phyloP scores from a whole-genome alignment of 2,888 invertebrate species.

The Drosophila atroscutellata region DNA sequence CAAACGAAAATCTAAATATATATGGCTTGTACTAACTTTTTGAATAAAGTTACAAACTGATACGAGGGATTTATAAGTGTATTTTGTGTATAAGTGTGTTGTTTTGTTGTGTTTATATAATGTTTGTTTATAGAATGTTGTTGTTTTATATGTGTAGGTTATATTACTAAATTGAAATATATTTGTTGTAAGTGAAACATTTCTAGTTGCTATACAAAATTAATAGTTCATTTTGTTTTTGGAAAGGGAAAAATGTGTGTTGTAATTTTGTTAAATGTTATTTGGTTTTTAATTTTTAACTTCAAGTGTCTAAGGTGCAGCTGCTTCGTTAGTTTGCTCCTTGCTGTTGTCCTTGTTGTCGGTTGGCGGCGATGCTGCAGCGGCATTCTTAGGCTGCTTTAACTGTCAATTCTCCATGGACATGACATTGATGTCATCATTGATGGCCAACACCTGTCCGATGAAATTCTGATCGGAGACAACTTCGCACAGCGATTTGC shows the following conservation, averaged over 20 bases:
- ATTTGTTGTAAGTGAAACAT: conserved; percentile 38
- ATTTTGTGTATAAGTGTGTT: conserved; percentile 26
- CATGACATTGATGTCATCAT: conserved; percentile 91
- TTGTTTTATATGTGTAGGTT: conserved; percentile 37
- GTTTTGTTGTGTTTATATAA: conserved; percentile 36
- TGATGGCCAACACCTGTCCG: conserved; percentile 91
- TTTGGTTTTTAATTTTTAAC: conserved; percentile 27
- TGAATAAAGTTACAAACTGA: conserved; percentile 52
- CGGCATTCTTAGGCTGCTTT: conserved; percentile 80
- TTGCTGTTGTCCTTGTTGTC: conserved; percentile 11
- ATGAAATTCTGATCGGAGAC: conserved; percentile 90
- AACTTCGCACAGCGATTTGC: conserved; percentile 89
- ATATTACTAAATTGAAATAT: conserved; percentile 64
- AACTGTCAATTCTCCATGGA: conserved; percentile 89
- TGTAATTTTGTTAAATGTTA: conserved; percentile 3
- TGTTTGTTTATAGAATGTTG: conserved; percentile 19
- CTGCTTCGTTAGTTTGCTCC: conserved; percentile 47
- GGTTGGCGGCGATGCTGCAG: conserved; percentile 27
- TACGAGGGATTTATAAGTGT: conserved; percentile 48
- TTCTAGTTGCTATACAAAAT: conserved; percentile 61
- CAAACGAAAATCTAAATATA: conserved; percentile 55
- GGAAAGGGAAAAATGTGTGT: conserved; percentile 22
- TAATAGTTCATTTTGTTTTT: conserved; percentile 18
- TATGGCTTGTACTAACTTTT: conserved; percentile 35
- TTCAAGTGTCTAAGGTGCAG: conserved; percentile 62